Percentiles rank a stretch among this genome's conserved stretches.
phyloP scores from a whole-genome alignment of 2,797 vertebrate species.

The Synaphobranchus kaupii region DNA sequence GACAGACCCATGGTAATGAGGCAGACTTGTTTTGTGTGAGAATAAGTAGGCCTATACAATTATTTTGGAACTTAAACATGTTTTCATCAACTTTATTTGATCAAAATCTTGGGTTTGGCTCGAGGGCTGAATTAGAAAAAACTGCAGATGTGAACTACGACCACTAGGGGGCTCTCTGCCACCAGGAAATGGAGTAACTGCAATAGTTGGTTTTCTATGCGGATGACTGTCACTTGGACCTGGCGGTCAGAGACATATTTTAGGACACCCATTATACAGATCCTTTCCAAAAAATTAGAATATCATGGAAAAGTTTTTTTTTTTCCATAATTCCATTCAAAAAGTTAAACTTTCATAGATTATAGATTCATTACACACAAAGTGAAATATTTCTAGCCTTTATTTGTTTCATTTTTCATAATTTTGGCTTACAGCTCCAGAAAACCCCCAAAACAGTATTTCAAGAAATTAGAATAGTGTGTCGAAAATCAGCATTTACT shows the following conservation, averaged over 20 bases:
- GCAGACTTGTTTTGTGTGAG: background rate
- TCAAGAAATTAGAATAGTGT: no score
- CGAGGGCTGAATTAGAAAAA: background rate
- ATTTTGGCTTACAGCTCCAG: no score
- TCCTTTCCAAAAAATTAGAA: no score
- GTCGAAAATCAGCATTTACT: no score
- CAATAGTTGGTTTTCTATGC: conserved; percentile 56
- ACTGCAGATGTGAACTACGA: conserved; percentile 48
- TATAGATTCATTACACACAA: no score
- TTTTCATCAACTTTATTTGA: conserved; percentile 69
- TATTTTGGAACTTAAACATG: background rate
- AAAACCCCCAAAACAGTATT: no score
- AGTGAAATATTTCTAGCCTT: no score
- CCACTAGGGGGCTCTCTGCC: conserved; percentile 77
- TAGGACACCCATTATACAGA: background rate
- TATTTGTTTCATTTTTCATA: no score
- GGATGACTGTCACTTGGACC: conserved; percentile 89
- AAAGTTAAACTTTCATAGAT: no score
- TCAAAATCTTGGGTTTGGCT: conserved; percentile 72
- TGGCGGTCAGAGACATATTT: conserved; percentile 75
- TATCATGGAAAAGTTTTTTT: no score
- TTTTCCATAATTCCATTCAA: no score
- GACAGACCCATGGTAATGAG: background rate
- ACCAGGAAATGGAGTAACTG: conserved; percentile 79
- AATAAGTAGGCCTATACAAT: background rate